Evolutionary conservation across 2,797 vertebrate genomes (phyloP), one percentile per base, ranked within the genome.

Genomic region (Choloepus didactylus): DNA sequence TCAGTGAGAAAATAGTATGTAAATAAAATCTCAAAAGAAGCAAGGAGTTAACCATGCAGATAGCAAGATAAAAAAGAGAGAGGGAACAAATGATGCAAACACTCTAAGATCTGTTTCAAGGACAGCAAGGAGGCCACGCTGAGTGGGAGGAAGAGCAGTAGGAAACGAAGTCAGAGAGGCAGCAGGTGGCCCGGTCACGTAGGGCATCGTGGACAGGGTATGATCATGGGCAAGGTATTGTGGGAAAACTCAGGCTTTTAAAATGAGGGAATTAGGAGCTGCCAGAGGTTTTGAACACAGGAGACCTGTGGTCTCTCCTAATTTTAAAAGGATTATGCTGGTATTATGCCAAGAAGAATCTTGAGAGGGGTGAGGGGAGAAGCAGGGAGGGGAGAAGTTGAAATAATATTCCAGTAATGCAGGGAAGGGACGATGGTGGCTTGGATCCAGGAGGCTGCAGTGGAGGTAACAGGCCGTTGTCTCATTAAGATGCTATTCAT

Each of bases 181-280:
- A 3, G n/a, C 67, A 46, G 18, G 38, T 18, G 41, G 3, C 9
- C 5, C 64, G 9, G 8, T 54, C 21, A 66, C 23, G 62, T 1
- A 46, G 19, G 1, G 7, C 8, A 19, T 6, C 31, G 8, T 2
- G 41, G n/a, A 1, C 14, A 38, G 3, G 3, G 29, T 14, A 5
- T 44, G 41, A 44, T 44, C 41, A 44, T 6, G 41, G 41, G 41
- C 41, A 44, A 44, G 5, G 41, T 6, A 44, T 44, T 6, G 6
- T 44, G 41, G 41, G 25, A 44, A 69, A 4, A 25, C 4, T 59
- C 16, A 29, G 23, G 16, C 27, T 60, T 92, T 67, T 21, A 29
- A 73, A 75, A 87, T 41, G 14, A 77, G 69, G 38, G n/a, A 90
- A 83, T 23, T 1, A 64, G 12, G 8, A 81, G 82, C 6, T 10